A percentile compares a stretch with the other conserved stretches of the same genome.
Evolutionary conservation across 2,797 vertebrate genomes (phyloP).

Genomic region (Petrocephalus schoutedeni): DNA sequence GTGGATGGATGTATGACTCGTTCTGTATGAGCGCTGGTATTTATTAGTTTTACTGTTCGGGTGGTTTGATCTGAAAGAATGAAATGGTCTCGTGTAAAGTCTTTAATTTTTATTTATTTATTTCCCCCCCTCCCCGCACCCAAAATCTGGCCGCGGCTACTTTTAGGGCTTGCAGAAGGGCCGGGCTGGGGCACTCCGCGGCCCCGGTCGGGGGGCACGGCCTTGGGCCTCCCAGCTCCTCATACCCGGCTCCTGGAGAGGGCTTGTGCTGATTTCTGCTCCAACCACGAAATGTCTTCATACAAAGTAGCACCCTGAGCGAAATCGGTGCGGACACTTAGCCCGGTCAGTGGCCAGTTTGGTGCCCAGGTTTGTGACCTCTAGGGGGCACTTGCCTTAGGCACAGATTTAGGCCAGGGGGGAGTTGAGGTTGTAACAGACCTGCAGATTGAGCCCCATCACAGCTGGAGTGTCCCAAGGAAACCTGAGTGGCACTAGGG

Average conservation of each 20-base stretch:
- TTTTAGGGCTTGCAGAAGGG: background rate
- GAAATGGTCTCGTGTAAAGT: conserved; percentile 19
- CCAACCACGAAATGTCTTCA: background rate
- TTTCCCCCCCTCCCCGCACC: background rate
- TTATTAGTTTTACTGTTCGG: conserved; percentile 23
- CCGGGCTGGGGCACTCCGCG: background rate
- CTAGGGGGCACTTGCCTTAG: background rate
- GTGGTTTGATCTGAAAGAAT: conserved; percentile 17
- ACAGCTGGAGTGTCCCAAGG: background rate
- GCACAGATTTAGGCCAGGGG: background rate
- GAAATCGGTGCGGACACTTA: background rate
- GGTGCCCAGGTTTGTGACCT: background rate
- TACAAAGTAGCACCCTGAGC: background rate
- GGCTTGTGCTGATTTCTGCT: background rate
- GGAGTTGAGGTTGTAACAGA: background rate
- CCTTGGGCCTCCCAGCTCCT: background rate
- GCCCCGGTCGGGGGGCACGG: background rate
- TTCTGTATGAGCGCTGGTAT: conserved; percentile 23
- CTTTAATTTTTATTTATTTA: background rate
- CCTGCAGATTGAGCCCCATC: background rate
- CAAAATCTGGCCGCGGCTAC: background rate
- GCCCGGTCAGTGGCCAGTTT: background rate
- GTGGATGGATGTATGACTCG: conserved; percentile 2
- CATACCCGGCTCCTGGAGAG: background rate
- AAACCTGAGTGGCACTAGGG: background rate